Conservation (phyloP, 1,140 invertebrate genomes). For the Paralvinella palmiformis region DNA sequence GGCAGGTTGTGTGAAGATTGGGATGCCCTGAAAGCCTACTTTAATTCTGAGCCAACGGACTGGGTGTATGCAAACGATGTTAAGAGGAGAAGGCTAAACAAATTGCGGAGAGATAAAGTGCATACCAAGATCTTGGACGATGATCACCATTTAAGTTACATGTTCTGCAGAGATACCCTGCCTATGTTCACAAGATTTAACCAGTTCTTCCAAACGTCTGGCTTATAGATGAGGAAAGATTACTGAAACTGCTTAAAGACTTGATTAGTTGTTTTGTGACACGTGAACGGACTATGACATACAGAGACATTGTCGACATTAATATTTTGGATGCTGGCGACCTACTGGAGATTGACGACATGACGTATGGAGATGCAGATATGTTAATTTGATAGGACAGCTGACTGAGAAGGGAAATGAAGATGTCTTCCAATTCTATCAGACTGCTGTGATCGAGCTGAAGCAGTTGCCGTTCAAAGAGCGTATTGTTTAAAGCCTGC, state of each 20-base stretch:
- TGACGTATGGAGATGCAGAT: no score
- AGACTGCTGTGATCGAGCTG: no score
- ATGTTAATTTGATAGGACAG: no score
- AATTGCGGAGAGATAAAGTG: not conserved
- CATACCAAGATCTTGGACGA: not conserved
- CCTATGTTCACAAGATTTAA: not conserved
- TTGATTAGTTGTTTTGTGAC: not conserved
- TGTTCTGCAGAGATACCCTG: not conserved
- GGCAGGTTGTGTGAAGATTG: not conserved
- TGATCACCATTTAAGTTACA: not conserved
- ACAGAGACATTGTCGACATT: slow-evolving; percentile 2
- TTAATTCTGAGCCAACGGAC: not conserved
- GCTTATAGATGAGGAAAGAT: not conserved
- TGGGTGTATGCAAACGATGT: not conserved
- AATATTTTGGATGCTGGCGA: no score
- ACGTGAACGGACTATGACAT: not conserved
- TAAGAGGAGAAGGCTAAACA: not conserved
- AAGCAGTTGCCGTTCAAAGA: no score
- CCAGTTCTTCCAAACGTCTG: not conserved
- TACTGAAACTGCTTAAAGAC: not conserved
- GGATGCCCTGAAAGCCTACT: not conserved
- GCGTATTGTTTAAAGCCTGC: no score
- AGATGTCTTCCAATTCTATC: no score
- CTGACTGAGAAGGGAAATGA: no score
- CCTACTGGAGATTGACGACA: no score